Evolutionary conservation across 92 coral and sea anemone genomes (phyloP).

Genomic region (Palythoa caribaeorum): DNA sequence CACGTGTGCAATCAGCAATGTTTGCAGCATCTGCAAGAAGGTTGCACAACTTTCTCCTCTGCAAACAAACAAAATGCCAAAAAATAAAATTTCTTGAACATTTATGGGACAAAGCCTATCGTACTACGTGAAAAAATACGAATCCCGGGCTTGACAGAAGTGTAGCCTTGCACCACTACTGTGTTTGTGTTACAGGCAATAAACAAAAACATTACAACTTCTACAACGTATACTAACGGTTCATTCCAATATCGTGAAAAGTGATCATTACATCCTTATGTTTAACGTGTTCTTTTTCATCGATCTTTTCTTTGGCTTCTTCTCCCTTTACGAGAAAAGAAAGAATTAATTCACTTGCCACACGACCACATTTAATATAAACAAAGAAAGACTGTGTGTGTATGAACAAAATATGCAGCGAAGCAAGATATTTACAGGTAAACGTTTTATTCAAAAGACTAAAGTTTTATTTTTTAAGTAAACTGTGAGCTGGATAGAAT

Average conservation of each 20-base stretch:
- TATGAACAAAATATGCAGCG: neutral
- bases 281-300: slow-evolving; percentile 90
- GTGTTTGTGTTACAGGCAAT: neutral
- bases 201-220: slow-evolving; percentile 31
- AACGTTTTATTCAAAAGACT: neutral
- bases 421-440: neutral
- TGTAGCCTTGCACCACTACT: neutral
- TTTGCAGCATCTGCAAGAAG: neutral
- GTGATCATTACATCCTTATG: slow-evolving; percentile 93
- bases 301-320: slow-evolving; percentile 73
- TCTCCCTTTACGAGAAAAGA: slow-evolving; percentile 74
- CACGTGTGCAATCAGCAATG: slow-evolving; percentile 25
- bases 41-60: neutral
- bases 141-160: neutral
- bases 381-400: neutral
- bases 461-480: neutral
- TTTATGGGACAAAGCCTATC: neutral
- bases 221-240: slow-evolving; percentile 72
- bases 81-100: neutral
- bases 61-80: neutral
- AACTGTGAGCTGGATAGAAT: neutral
- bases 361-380: neutral
- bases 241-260: slow-evolving; percentile 98
- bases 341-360: neutral
- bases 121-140: neutral